A percentile compares a stretch with the other conserved stretches of the same genome.
phyloP scores from a whole-genome alignment of 2,113 vertebrate genomes.

The Bombycilla garrulus region DNA sequence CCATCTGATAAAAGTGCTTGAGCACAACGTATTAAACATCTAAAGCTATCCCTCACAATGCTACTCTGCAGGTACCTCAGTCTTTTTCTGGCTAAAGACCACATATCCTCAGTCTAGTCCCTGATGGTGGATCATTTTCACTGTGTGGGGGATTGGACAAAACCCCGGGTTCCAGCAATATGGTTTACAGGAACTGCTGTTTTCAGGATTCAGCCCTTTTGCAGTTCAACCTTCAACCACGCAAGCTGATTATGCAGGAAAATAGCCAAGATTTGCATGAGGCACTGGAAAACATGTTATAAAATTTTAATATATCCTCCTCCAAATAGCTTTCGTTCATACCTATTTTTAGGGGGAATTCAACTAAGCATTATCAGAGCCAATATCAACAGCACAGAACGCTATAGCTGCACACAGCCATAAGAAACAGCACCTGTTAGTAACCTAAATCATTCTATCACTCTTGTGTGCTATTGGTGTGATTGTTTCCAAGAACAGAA shows the following conservation, averaged over 20 bases:
- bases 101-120: not conserved
- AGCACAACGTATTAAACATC: not conserved
- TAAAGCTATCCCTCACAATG: not conserved
- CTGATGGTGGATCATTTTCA: not conserved
- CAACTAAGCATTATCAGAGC: not conserved
- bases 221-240: not conserved
- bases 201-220: constrained; percentile 4
- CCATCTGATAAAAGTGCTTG: not conserved
- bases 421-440: not conserved
- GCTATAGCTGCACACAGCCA: not conserved
- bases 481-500: not conserved
- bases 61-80: not conserved
- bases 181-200: not conserved
- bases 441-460: not conserved
- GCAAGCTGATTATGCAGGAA: not conserved
- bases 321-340: not conserved
- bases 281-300: not conserved
- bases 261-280: constrained; percentile 11
- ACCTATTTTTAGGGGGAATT: not conserved
- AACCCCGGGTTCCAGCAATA: not conserved
- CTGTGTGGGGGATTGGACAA: not conserved
- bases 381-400: not conserved
- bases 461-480: not conserved
- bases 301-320: not conserved
- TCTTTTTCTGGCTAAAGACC: not conserved